Evolutionary conservation across 2,888 invertebrate genomes (phyloP), one percentile per base, ranked within the genome.

Genomic region (Conistra vaccinii): DNA sequence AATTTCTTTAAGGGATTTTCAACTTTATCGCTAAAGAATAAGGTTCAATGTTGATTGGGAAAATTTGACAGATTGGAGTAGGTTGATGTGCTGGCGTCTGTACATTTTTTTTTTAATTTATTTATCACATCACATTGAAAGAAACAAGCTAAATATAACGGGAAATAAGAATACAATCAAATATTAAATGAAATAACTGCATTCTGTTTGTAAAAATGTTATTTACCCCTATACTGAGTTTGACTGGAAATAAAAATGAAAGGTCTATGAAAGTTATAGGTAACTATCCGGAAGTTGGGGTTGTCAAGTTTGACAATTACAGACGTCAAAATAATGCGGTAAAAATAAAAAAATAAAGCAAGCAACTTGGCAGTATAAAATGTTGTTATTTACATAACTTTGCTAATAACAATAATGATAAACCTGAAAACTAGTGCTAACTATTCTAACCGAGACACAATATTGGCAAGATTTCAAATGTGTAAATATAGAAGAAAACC

Each of bases 381-480:
- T 26, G 29, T 0, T 14, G 2, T 0, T 57, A 26, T 2, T 26
- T 5, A 26, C 5, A 1, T 26, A 26, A 29, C 17, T 57, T 29
- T 29, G 17, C 7, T 20, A 29, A 57, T 57, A 39, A n/a, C 17
- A 39, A 58, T 48, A 66, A 42, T 55, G 51, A 20, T 58, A 1
- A 66, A 20, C n/a, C 20, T 48, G 60, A 42, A 26, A 69, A 69
- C 35, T 23, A 69, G 61, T 68, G 35, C 53, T 80, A 69, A 61
- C 48, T 76, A 60, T 67, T 73, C 55, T 61, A 76, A 72, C 71
- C 61, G 67, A 48, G 61, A 58, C 58, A 72, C 62, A 60, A 55
- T 81, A 88, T 94, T 95, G 95, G 95, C 94, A 94, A 88, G 85
- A 86, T 87, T 90, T 93, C 95, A 94, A 94, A 90, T 77, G 88